Percentiles rank a stretch among this genome's conserved stretches.
phyloP scores from a whole-genome alignment of 2,113 vertebrate genomes.

The Pterophyllum scalare region DNA sequence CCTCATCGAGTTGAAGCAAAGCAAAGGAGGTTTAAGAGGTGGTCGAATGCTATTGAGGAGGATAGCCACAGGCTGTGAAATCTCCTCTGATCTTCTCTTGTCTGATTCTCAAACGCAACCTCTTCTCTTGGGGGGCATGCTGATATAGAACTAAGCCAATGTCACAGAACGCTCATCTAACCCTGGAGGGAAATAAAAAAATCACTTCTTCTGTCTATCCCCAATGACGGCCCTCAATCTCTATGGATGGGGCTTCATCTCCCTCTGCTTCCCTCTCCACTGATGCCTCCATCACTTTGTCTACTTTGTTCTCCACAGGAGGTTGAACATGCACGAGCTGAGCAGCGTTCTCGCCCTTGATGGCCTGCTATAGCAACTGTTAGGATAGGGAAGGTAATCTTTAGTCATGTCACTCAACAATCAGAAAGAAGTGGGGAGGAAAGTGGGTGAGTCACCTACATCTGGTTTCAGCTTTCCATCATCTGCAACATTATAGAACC shows the following conservation, averaged over 20 bases:
- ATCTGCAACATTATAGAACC: slow-evolving; percentile 29
- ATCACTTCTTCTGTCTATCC: slow-evolving; percentile 62
- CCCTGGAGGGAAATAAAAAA: slow-evolving; percentile 71
- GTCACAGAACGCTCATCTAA: slow-evolving; percentile 80
- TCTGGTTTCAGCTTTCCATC: slow-evolving; percentile 33
- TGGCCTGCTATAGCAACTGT: slow-evolving; percentile 49
- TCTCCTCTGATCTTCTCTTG: slow-evolving; percentile 83
- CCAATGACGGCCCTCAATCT: slow-evolving; percentile 62
- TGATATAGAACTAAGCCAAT: slow-evolving; percentile 81
- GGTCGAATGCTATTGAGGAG: slow-evolving; percentile 75
- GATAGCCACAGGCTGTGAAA: slow-evolving; percentile 81
- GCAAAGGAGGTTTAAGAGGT: slow-evolving; percentile 77
- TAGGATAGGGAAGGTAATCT: slow-evolving; percentile 58
- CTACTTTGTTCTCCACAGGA: slow-evolving; percentile 73
- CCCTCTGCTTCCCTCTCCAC: slow-evolving; percentile 31
- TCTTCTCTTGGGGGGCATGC: slow-evolving; percentile 75
- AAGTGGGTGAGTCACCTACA: slow-evolving; percentile 25
- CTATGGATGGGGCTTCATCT: slow-evolving; percentile 31
- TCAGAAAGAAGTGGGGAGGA: slow-evolving; percentile 28
- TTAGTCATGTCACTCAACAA: slow-evolving; percentile 61
- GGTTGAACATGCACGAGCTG: slow-evolving; percentile 64
- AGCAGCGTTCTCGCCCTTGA: slow-evolving; percentile 42
- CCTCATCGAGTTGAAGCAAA: slow-evolving; percentile 65
- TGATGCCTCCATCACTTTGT: slow-evolving; percentile 35
- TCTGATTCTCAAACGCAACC: slow-evolving; percentile 81